These are phyloP conservation scores for Australoheros facetus DNA, from an alignment of 2,797 vertebrate species.

Conservation along the genomic window DNA sequence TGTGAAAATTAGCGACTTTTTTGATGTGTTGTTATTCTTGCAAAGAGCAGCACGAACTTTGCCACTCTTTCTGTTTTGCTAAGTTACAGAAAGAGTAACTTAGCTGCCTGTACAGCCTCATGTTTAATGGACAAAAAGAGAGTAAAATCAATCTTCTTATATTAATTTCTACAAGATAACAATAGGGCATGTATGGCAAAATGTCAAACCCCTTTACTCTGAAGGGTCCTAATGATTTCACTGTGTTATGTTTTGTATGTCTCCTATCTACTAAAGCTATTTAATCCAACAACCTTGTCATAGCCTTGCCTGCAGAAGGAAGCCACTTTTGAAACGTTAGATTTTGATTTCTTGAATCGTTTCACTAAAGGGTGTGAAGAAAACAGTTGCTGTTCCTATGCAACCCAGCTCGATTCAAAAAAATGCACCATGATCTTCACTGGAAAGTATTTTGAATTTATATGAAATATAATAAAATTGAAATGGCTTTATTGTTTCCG, in stretches of 20 bases:
- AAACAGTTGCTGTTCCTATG: background rate
- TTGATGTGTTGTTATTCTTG: background rate
- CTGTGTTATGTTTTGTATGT: background rate
- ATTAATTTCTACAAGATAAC: background rate
- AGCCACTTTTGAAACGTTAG: too few relatives aligned
- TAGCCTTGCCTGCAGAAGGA: too few relatives aligned
- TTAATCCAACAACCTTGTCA: background rate
- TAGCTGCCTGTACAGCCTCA: background rate
- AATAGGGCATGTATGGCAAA: background rate
- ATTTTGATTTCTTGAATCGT: too few relatives aligned
- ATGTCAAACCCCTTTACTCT: background rate
- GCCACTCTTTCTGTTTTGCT: background rate
- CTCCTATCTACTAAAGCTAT: background rate
- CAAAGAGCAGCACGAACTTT: background rate
- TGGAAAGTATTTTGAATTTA: slow-evolving; percentile 3
- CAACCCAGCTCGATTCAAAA: background rate
- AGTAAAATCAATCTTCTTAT: background rate
- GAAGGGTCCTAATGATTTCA: background rate
- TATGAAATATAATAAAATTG: background rate
- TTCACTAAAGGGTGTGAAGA: background rate
- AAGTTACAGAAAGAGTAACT: background rate
- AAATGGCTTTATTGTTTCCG: background rate
- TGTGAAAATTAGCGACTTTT: background rate
- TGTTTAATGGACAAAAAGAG: background rate
- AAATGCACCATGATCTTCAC: background rate